Evolutionary conservation across 2,888 invertebrate genomes (phyloP), one percentile per base, ranked within the genome.

Genomic region (Pachymerium ferrugineum): DNA sequence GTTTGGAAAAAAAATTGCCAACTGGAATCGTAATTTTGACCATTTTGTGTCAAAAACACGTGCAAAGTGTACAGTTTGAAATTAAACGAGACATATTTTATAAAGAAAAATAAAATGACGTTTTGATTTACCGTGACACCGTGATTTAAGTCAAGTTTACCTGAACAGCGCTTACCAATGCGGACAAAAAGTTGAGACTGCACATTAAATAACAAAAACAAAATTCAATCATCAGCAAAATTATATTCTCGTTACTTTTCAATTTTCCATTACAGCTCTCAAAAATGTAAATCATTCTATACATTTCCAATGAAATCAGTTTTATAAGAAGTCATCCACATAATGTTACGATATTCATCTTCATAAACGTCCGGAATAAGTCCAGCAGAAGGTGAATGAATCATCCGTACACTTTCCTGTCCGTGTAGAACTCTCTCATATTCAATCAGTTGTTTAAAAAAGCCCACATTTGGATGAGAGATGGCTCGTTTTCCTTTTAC

Each of bases 401-500:
- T 88, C 90, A 93, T 91, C 80, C 87, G 86, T 4, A 93, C 91
- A 0, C 89, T 88, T 22, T 87, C 86, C 42, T 86, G 84, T 16
- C 90, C 89, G 74, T n/a, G n/a, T n/a, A n/a, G n/a, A n/a, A n/a
- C n/a, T n/a, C n/a, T 87, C 82, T 96, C 96, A 79, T 88, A 96
- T 76, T 90, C 89, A 67, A 95, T 91, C 72, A 96, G 85, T 81
- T 96, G 95, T 74, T 89, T 87, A 86, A 94, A 94, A 84, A 96
- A 96, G 1, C 94, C 93, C 47, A 90, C 89, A 83, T 96, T 96
- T 8, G 96, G 96, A 78, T 92, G 88, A 76, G 95, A 90, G 83
- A 92, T 89, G 8, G 91, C 89, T 82, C 92, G 86, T 79, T 87
- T 85, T 70, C 86, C 79, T 81, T 91, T 90, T 75, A 94, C 88